Conservation (phyloP, 2,888 invertebrate genomes). For the Ormyrus labotus region DNA sequence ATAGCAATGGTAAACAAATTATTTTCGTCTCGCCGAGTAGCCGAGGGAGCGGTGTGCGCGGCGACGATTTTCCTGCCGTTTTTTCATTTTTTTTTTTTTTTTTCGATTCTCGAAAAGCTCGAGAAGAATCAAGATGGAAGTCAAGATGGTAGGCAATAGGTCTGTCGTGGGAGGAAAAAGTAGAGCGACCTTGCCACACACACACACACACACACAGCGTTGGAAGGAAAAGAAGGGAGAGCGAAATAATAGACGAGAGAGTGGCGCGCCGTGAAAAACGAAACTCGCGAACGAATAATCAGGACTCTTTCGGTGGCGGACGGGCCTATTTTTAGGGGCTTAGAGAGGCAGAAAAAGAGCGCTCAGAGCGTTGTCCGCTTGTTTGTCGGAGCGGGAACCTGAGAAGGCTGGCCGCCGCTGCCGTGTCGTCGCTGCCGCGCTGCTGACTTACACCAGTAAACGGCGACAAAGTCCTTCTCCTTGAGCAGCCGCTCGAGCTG, state of each 20-base stretch:
- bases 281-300: slow-evolving; percentile 17
- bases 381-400: slow-evolving; percentile 14
- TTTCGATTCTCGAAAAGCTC: no score
- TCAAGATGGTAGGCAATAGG: no score
- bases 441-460: slow-evolving; percentile 94
- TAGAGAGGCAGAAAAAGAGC: slow-evolving; percentile 21
- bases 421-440: not conserved
- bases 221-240: not conserved
- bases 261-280: not conserved
- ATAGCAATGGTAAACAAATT: slow-evolving; percentile 38
- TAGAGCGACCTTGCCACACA: no score
- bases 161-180: no score
- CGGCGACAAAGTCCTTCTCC: slow-evolving; percentile 95
- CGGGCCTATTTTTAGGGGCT: slow-evolving; percentile 46
- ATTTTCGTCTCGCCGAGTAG: slow-evolving; percentile 23
- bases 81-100: no score
- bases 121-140: no score
- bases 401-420: slow-evolving; percentile 10
- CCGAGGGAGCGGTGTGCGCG: no score
- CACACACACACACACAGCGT: no score
- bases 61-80: no score
- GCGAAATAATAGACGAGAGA: not conserved
- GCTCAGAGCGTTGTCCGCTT: slow-evolving; percentile 1
- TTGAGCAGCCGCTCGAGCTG: slow-evolving; percentile 92
- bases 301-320: slow-evolving; percentile 37